Conservation (phyloP, 1,140 invertebrate genomes). For the Drosophila nebulosa region DNA sequence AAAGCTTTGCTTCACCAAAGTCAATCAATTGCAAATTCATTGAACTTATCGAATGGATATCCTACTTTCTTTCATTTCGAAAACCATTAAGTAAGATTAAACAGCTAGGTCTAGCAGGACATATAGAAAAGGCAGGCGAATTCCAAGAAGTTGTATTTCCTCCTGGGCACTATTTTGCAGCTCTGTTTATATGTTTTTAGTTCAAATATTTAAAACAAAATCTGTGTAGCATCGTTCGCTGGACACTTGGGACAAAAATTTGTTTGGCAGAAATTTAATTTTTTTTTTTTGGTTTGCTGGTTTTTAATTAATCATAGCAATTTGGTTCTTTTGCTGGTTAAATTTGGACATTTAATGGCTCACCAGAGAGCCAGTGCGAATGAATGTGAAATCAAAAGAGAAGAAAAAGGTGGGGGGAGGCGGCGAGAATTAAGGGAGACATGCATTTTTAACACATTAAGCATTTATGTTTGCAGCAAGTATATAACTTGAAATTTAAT, state of each 20-base stretch:
- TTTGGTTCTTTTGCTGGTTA: neutral
- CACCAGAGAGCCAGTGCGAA: constrained; percentile 8
- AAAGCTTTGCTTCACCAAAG: neutral
- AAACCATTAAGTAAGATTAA: too few relatives aligned
- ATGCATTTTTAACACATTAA: constrained; percentile 46
- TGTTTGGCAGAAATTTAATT: neutral
- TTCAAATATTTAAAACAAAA: neutral
- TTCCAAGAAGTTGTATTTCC: too few relatives aligned
- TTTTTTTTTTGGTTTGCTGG: neutral
- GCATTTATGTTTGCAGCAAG: too few relatives aligned
- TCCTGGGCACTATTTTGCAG: too few relatives aligned
- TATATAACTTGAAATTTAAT: constrained; percentile 66
- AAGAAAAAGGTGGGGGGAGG: neutral
- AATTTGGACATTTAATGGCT: neutral
- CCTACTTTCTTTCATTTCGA: too few relatives aligned
- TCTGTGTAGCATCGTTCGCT: neutral
- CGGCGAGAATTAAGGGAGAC: constrained; percentile 8
- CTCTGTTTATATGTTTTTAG: neutral
- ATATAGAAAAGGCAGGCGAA: too few relatives aligned
- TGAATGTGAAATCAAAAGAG: neutral
- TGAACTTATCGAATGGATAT: too few relatives aligned
- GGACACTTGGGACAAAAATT: neutral
- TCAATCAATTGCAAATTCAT: too few relatives aligned
- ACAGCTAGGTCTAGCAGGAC: too few relatives aligned
- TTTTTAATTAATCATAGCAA: neutral